Percentiles rank a stretch among this genome's conserved stretches.
These are phyloP conservation scores for Platanista minor DNA, from an alignment of 2,113 vertebrate species.

Conservation along the genomic window DNA sequence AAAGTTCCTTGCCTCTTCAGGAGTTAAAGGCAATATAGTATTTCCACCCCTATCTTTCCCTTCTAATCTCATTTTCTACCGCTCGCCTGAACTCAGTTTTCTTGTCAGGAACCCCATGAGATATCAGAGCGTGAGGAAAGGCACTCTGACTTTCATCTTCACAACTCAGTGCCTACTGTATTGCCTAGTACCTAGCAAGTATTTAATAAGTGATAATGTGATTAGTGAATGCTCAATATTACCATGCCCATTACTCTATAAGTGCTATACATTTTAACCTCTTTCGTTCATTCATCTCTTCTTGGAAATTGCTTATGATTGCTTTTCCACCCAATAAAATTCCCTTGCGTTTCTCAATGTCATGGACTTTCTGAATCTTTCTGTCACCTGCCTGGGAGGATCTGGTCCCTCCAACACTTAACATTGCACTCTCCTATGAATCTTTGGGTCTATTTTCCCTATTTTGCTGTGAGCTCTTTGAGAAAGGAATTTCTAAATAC, in stretches of 20 bases:
- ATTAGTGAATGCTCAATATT: neutral
- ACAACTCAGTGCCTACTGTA: neutral
- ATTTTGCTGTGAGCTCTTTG: neutral
- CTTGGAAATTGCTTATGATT: neutral
- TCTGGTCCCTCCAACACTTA: too few relatives aligned
- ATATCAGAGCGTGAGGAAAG: neutral
- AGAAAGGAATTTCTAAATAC: neutral
- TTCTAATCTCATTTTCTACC: neutral
- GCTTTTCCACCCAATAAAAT: neutral
- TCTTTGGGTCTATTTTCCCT: neutral
- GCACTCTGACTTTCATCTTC: neutral
- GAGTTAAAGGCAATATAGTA: neutral
- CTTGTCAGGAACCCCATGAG: neutral
- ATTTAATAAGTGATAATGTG: neutral
- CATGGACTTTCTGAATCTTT: neutral
- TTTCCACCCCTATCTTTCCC: neutral
- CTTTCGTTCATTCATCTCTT: neutral
- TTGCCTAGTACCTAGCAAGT: neutral
- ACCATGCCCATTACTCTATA: neutral
- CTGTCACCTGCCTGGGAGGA: neutral
- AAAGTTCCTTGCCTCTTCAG: neutral
- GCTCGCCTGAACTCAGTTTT: neutral
- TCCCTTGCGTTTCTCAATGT: neutral
- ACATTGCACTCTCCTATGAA: neutral
- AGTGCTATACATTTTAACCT: too few relatives aligned